Percentiles rank a stretch among this genome's conserved stretches.
Conservation (phyloP, 1,140 invertebrate genomes). For the Anagrus nilaparvatae region DNA sequence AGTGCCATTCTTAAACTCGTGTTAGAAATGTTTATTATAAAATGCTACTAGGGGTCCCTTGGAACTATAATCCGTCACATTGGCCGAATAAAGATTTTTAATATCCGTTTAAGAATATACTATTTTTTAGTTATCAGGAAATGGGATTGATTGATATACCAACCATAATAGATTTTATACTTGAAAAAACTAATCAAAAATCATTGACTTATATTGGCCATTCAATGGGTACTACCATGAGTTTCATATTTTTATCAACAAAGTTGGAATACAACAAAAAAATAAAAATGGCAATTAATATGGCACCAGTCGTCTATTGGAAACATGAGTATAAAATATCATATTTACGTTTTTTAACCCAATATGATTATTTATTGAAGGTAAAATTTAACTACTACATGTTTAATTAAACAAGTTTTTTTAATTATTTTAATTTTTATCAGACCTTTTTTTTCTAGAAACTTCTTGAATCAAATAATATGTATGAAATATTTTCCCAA, state of each 20-base stretch:
- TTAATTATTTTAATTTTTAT: background rate
- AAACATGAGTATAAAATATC: background rate
- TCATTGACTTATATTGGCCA: slow-evolving; percentile 11
- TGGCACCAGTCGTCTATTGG: slow-evolving; percentile 44
- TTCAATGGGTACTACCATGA: slow-evolving; percentile 12
- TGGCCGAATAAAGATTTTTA: too few species aligned
- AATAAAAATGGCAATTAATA: slow-evolving; percentile 36
- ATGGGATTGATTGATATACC: slow-evolving; percentile 7
- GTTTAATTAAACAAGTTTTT: background rate
- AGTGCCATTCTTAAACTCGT: too few species aligned
- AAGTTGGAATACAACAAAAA: slow-evolving; percentile 46
- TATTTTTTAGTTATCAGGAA: slow-evolving; percentile 16
- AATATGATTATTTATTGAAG: background rate
- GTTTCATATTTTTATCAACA: slow-evolving; percentile 7
- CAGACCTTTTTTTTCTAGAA: slow-evolving; percentile 25
- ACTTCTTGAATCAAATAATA: slow-evolving; percentile 25
- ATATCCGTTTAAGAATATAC: too few species aligned
- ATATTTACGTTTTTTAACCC: background rate
- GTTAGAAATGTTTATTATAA: too few species aligned
- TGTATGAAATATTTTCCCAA: slow-evolving; percentile 33
- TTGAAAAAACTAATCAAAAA: slow-evolving; percentile 6
- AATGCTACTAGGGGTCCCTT: too few species aligned
- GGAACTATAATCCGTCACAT: too few species aligned
- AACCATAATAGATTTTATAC: slow-evolving; percentile 13
- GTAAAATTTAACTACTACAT: background rate